These are phyloP conservation scores for Notarius quadriscutis DNA, from an alignment of 2,113 vertebrate genomes.

Conservation along the genomic window DNA sequence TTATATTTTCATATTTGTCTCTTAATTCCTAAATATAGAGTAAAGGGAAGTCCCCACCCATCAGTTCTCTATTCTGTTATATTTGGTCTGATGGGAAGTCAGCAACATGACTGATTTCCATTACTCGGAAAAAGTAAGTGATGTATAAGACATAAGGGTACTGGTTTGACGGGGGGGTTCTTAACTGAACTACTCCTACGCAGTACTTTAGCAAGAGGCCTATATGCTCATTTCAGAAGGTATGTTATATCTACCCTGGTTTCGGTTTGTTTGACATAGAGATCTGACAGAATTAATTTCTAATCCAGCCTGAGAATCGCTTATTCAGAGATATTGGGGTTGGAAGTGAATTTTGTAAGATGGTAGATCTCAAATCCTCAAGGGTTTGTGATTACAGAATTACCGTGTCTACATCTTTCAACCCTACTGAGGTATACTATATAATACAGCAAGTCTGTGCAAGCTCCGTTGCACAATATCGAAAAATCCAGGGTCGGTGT, in stretches of 20 bases:
- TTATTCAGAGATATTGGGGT: background rate
- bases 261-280: background rate
- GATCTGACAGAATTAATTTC: background rate
- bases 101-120: constrained; percentile 33
- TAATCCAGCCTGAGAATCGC: too few species aligned
- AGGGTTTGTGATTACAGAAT: background rate
- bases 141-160: constrained; percentile 1
- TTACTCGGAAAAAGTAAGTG: constrained; percentile 17
- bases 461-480: background rate
- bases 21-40: constrained; percentile 1
- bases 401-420: background rate
- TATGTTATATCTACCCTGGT: background rate
- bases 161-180: constrained; percentile 1
- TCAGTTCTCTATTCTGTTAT: constrained; percentile 12
- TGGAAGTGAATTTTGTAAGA: background rate
- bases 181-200: constrained; percentile 15
- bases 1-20: background rate
- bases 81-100: constrained; percentile 39
- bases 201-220: background rate
- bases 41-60: constrained; percentile 52
- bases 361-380: background rate
- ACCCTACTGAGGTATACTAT: background rate
- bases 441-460: background rate
- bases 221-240: background rate
- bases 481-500: background rate